Evolutionary conservation across 1,140 invertebrate genomes (phyloP), one percentile per base, ranked within the genome.

Genomic region (Carposina sasakii): DNA sequence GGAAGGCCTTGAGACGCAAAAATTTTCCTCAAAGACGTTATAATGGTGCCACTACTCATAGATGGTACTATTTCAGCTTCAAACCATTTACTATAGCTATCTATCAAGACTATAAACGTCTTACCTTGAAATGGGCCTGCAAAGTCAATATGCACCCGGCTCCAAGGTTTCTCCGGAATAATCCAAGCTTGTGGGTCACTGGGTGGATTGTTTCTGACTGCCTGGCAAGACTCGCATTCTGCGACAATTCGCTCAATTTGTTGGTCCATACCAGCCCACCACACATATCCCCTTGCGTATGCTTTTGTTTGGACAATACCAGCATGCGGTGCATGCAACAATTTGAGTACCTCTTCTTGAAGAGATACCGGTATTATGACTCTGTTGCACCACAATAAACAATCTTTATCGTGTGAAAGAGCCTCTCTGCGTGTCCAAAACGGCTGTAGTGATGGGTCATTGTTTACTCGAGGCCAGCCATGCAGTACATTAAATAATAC

Each of bases 1-100:
- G 75, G 75, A 21, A 77, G 54, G 6, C 68, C 77, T 34, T 71
- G 63, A 3, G 54, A 43, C 6, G 61, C 52, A 55, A 77, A 77
- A 21, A 67, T 23, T 24, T 55, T 37, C 16, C 62, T 52, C 1
- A 75, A 23, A 6, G 57, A 48, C 33, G 2, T 20, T 17, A 71
- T 73, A 9, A 42, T 20, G 1, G 26, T 10, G 9, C 19, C 13
- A 2, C 36, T 21, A 16, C 12, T 31, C 39, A 42, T 49, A 22
- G 47, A 41, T 33, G 36, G 19, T 8, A 49, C 37, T 1, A 49
- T 31, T 31, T 49, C 13, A 10, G 28, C 47, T n/a, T 41, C 47
- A 36, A 37, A 50, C 71, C 73, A 71, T 47, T 68, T 71, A 24
- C 71, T 70, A 41, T 57, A 57, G 17, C 60, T 52, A 54, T 70